A percentile compares a stretch with the other conserved stretches of the same genome.
Conservation (phyloP, 2,113 vertebrate species). For the Engystomops pustulosus region DNA sequence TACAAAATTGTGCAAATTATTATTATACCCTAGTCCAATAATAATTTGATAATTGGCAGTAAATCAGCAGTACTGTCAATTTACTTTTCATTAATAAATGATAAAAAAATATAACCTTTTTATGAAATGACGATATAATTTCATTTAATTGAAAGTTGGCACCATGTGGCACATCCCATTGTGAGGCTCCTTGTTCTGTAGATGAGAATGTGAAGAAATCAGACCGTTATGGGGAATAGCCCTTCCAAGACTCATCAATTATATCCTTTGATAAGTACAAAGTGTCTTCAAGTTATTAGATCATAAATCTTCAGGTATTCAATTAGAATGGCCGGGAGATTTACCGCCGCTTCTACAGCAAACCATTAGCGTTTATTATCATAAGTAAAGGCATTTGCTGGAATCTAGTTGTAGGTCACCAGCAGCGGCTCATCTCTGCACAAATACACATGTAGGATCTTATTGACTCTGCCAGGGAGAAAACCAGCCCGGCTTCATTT, state of each 20-base stretch:
- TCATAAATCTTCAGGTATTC: slow-evolving; percentile 52
- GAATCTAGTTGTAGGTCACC: slow-evolving; percentile 50
- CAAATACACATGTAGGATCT: slow-evolving; percentile 48
- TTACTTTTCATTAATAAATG: neutral
- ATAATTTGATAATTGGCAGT: neutral
- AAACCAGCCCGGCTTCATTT: slow-evolving; percentile 23
- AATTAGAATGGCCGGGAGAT: slow-evolving; percentile 52
- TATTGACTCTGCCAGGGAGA: slow-evolving; percentile 37
- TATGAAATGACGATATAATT: slow-evolving; percentile 4
- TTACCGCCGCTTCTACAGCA: slow-evolving; percentile 31
- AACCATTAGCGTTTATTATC: slow-evolving; percentile 56
- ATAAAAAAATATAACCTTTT: neutral
- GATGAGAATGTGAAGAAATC: slow-evolving; percentile 15
- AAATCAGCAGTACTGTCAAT: neutral
- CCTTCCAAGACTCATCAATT: slow-evolving; percentile 17
- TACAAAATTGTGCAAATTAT: too few species aligned
- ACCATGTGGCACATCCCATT: neutral
- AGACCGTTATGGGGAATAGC: slow-evolving; percentile 13
- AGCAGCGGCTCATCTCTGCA: slow-evolving; percentile 35
- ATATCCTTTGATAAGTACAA: slow-evolving; percentile 48
- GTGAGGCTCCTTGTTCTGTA: neutral
- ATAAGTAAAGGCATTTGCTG: slow-evolving; percentile 57
- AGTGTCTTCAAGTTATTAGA: slow-evolving; percentile 54
- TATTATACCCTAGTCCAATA: neutral
- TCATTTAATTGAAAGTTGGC: neutral